These are phyloP conservation scores for Amblyraja radiata DNA, from an alignment of 2,797 vertebrate genomes.

Conservation along the genomic window DNA sequence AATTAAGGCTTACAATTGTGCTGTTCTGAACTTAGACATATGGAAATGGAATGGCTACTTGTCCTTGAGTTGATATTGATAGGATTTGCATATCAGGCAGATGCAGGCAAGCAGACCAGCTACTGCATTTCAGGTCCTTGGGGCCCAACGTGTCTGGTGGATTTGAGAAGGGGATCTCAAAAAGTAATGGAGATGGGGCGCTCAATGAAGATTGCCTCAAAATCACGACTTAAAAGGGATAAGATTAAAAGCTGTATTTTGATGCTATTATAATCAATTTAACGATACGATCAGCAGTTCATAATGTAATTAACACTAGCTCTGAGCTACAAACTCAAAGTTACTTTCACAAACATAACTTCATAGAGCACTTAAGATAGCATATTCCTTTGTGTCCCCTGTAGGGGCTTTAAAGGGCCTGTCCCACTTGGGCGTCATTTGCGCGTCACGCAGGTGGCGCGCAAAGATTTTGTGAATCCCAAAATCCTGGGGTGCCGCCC, in stretches of 20 bases:
- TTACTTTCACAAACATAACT: background rate
- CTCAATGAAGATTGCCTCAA: background rate
- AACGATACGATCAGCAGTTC: background rate
- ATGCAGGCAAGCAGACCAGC: background rate
- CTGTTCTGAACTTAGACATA: background rate
- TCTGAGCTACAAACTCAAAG: background rate
- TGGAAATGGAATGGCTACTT: background rate
- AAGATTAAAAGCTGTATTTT: conserved; percentile 3
- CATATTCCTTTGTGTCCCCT: background rate
- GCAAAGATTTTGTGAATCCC: too few species aligned
- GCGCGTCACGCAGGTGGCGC: too few species aligned
- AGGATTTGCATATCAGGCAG: background rate
- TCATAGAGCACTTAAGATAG: background rate
- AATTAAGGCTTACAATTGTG: background rate
- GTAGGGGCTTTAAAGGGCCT: background rate
- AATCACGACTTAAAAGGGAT: background rate
- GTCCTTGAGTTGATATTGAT: conserved; percentile 19
- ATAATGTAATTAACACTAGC: conserved; percentile 25
- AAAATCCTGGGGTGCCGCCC: too few species aligned
- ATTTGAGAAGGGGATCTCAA: background rate
- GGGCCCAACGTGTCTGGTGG: background rate
- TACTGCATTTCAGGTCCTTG: background rate
- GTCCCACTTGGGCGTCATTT: too few species aligned
- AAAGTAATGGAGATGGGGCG: too few species aligned
- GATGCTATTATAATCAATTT: conserved; percentile 15